Conservation (phyloP, 2,888 invertebrate species). For the Acrocera orbiculus region DNA sequence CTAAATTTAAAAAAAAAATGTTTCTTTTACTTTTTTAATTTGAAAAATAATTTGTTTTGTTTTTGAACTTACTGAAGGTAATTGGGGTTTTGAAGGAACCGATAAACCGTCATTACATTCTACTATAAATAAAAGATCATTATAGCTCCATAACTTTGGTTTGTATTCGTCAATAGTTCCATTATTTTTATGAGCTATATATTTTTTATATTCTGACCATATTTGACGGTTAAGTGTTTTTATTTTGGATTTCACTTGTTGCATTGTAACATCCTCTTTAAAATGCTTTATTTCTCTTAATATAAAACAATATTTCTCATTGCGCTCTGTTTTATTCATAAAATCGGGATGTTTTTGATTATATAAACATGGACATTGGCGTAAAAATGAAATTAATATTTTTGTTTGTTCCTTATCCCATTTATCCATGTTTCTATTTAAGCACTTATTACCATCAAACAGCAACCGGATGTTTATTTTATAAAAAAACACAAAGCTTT, state of each 20-base stretch:
- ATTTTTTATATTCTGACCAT: neutral
- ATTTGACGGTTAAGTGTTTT: neutral
- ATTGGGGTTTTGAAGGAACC: neutral
- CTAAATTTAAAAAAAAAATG: too few species aligned
- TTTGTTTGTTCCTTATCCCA: neutral
- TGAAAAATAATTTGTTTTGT: too few species aligned
- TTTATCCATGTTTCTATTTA: constrained; percentile 4
- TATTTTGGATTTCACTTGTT: neutral
- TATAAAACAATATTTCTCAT: neutral
- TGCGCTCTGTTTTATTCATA: constrained; percentile 1
- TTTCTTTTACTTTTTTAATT: too few species aligned
- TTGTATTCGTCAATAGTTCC: neutral
- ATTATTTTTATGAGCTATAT: neutral
- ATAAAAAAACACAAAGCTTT: too few species aligned
- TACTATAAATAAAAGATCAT: neutral
- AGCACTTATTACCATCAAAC: too few species aligned
- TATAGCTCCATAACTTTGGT: constrained; percentile 2
- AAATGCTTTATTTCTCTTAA: neutral
- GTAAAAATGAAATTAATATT: neutral
- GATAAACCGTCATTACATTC: neutral
- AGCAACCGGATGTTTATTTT: too few species aligned
- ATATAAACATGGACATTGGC: neutral
- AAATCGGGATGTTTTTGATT: neutral
- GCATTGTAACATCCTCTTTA: neutral
- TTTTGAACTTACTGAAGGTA: neutral